These are phyloP conservation scores for Daktulosphaira vitifoliae DNA, from an alignment of 1,140 invertebrate genomes.

Conservation along the genomic window DNA sequence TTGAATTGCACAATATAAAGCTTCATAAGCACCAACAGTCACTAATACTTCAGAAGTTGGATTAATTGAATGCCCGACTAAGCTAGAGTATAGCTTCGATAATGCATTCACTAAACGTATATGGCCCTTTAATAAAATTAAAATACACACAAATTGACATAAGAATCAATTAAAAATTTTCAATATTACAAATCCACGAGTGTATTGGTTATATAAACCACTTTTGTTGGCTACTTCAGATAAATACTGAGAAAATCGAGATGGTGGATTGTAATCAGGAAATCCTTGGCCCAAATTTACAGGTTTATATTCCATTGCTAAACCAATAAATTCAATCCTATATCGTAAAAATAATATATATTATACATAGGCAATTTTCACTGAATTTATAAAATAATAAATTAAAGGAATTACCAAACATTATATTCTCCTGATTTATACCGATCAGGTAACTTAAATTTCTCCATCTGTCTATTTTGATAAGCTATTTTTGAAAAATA, in stretches of 20 bases:
- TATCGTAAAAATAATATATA: conserved; percentile 39
- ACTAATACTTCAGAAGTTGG: conserved; percentile 77
- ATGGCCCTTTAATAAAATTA: conserved; percentile 66
- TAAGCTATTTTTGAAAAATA: no score
- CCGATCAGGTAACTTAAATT: conserved; percentile 31
- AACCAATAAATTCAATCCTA: conserved; percentile 90
- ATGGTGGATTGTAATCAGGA: conserved; percentile 74
- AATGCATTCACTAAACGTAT: conserved; percentile 77
- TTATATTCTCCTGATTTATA: conserved; percentile 44
- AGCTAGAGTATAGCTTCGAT: conserved; percentile 71
- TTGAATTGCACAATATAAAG: conserved; percentile 71
- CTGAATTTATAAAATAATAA: no score
- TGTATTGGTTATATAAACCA: conserved; percentile 83
- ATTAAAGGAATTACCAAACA: conserved; percentile 48
- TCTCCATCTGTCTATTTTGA: neutral
- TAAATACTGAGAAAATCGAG: conserved; percentile 52
- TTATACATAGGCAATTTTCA: no score
- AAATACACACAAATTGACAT: neutral
- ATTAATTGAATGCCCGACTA: conserved; percentile 66
- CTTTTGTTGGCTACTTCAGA: conserved; percentile 61
- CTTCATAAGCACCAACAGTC: conserved; percentile 87
- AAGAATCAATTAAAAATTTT: neutral
- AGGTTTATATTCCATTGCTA: conserved; percentile 80
- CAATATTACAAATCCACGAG: conserved; percentile 66
- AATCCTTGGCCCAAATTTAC: conserved; percentile 96